phyloP scores from a whole-genome alignment of 2,113 vertebrate species.

The Pseudorectes ferrugineus region DNA sequence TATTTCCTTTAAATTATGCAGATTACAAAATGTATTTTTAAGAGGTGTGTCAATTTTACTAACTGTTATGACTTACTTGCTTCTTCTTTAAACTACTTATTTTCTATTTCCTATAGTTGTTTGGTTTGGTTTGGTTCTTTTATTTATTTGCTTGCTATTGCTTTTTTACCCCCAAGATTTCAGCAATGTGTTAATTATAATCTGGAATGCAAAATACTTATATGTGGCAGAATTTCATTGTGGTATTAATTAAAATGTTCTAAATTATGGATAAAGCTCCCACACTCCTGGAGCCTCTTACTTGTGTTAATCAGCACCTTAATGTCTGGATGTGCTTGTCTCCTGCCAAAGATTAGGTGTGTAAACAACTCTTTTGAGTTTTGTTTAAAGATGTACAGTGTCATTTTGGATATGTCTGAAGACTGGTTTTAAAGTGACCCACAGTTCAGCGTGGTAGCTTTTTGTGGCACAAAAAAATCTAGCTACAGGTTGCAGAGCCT shows the following conservation, averaged over 20 bases:
- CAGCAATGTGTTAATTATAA: background rate
- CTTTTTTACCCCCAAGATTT: accelerated
- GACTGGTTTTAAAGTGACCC: background rate
- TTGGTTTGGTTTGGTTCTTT: background rate
- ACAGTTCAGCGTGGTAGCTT: background rate
- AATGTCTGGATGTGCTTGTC: background rate
- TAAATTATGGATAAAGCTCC: background rate
- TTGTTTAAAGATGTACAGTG: background rate
- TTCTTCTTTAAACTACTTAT: background rate
- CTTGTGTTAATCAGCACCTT: background rate
- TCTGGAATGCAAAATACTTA: background rate
- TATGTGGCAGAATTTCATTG: background rate
- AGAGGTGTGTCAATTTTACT: background rate
- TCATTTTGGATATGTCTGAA: background rate
- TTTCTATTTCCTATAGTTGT: background rate
- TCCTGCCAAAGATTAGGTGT: background rate
- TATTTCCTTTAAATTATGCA: background rate
- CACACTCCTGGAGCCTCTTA: background rate
- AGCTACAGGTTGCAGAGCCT: background rate
- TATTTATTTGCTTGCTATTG: background rate
- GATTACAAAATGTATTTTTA: background rate
- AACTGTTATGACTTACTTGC: background rate
- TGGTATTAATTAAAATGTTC: background rate
- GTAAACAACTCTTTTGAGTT: background rate
- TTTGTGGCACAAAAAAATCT: background rate